phyloP scores from a whole-genome alignment of 2,113 vertebrate genomes.

The Salvelinus namaycush region DNA sequence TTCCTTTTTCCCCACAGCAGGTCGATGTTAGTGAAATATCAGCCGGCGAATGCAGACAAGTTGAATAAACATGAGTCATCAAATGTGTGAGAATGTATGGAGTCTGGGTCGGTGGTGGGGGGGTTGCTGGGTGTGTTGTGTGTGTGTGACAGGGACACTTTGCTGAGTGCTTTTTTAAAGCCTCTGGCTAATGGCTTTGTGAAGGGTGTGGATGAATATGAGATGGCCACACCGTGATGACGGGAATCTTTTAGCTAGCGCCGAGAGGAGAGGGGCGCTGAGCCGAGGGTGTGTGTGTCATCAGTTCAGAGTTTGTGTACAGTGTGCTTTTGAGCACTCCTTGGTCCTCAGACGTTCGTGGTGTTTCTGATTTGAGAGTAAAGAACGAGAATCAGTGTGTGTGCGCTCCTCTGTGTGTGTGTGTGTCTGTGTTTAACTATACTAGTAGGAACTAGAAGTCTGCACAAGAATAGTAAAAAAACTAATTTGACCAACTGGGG shows the following conservation, averaged over 20 bases:
- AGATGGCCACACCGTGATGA: slow-evolving; percentile 23
- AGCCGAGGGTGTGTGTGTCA: not conserved
- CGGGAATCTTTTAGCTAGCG: slow-evolving; percentile 17
- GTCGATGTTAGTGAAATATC: not conserved
- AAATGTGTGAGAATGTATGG: not conserved
- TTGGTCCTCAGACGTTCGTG: not conserved
- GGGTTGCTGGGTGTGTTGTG: not conserved
- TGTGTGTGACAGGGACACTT: slow-evolving; percentile 38
- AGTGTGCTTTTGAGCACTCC: not conserved
- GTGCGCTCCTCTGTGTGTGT: too few species aligned
- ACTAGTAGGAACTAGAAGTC: too few species aligned
- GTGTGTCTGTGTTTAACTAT: not conserved
- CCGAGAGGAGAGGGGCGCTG: not conserved
- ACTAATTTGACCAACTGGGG: too few species aligned
- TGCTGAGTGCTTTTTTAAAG: slow-evolving; percentile 52
- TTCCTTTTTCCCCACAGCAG: not conserved
- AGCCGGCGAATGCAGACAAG: slow-evolving; percentile 17
- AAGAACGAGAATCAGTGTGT: not conserved
- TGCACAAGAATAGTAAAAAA: too few species aligned
- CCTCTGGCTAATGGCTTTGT: slow-evolving; percentile 50
- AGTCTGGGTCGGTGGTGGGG: not conserved
- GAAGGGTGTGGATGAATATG: slow-evolving; percentile 44
- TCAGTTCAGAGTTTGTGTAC: not conserved
- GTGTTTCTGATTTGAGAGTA: not conserved
- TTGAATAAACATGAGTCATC: slow-evolving; percentile 13